Conservation (phyloP, 2,888 invertebrate genomes). For the Salpingus planirostris region DNA sequence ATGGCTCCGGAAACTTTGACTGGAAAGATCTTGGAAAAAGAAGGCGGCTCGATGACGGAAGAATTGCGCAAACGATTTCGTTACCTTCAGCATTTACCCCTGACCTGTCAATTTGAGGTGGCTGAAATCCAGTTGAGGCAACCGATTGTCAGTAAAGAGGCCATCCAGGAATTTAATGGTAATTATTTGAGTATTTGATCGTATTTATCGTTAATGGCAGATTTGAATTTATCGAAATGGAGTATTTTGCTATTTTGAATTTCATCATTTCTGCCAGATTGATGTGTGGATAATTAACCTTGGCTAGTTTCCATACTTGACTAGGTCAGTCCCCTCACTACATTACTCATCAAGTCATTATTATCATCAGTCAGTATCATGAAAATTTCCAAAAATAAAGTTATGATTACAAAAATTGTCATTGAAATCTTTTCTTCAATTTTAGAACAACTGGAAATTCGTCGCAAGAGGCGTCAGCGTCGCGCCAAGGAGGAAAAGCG, state of each 20-base stretch:
- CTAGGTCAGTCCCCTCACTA: slow-evolving; percentile 36
- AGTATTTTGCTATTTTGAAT: slow-evolving; percentile 10
- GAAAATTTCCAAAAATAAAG: slow-evolving; percentile 1
- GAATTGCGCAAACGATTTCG: slow-evolving; percentile 66
- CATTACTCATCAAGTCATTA: no score
- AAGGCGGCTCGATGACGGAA: slow-evolving; percentile 76
- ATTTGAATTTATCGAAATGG: slow-evolving; percentile 1
- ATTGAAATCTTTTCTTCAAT: background rate
- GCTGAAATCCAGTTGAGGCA: slow-evolving; percentile 76
- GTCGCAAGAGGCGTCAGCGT: slow-evolving; percentile 60
- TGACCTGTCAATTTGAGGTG: slow-evolving; percentile 83
- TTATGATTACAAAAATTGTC: background rate
- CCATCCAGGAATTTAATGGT: slow-evolving; percentile 64
- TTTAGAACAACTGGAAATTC: slow-evolving; percentile 53
- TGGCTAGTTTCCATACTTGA: slow-evolving; percentile 21
- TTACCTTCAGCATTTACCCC: slow-evolving; percentile 78
- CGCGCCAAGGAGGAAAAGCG: slow-evolving; percentile 69
- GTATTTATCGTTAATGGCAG: background rate
- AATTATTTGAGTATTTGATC: slow-evolving; percentile 15
- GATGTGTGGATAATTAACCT: slow-evolving; percentile 36
- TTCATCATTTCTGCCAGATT: slow-evolving; percentile 33
- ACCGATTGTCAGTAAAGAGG: slow-evolving; percentile 60
- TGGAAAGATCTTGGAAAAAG: slow-evolving; percentile 79
- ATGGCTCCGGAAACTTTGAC: slow-evolving; percentile 63
- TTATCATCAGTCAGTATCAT: background rate